Evolutionary conservation across 1,140 invertebrate species (phyloP), one percentile per base, ranked within the genome.

Genomic region (Rhyacophila brunnea): DNA sequence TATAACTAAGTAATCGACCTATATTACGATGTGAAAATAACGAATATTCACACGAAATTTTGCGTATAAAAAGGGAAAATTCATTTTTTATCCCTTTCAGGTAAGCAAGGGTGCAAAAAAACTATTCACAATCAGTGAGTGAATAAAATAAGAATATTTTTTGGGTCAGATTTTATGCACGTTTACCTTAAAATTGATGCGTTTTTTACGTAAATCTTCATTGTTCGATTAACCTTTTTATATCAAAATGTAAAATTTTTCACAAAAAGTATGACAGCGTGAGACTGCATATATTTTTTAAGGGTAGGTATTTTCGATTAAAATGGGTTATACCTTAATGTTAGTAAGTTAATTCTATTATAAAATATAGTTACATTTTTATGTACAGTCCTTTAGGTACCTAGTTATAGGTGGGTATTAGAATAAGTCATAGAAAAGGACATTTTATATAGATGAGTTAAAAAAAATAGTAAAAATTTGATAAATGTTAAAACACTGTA

Each of bases 81-180:
- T 28, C 23, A 28, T 28, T 17, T 56, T 1, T 56, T 38, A 47
- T 51, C 45, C 53, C 32, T 56, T 47, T 15, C 53, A 47, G 53
- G 44, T 55, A 40, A 40, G 38, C 38, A 40, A 15, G 51, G 42
- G 42, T 54, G 35, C n/a, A 54, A 45, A 45, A n/a, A 52, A 52
- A 42, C 40, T 42, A 19, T 23, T 23, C 36, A 28, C 35, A 52
- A 19, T 36, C 36, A 43, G 51, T 18, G 15, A 10, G 42, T 13
- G 51, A 44, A 35, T 32, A 45, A 54, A 35, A 45, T 15, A 20
- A 23, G 32, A 38, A 36, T 47, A 38, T 46, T 64, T 64, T 64
- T 64, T 64, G 49, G 62, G 57, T 64, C 62, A 64, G 47, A 64
- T 64, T 59, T 64, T 64, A 64, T 64, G 62, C 62, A 64, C 57